Evolutionary conservation across 2,797 vertebrate species (phyloP).

Genomic region (Oreortyx pictus): DNA sequence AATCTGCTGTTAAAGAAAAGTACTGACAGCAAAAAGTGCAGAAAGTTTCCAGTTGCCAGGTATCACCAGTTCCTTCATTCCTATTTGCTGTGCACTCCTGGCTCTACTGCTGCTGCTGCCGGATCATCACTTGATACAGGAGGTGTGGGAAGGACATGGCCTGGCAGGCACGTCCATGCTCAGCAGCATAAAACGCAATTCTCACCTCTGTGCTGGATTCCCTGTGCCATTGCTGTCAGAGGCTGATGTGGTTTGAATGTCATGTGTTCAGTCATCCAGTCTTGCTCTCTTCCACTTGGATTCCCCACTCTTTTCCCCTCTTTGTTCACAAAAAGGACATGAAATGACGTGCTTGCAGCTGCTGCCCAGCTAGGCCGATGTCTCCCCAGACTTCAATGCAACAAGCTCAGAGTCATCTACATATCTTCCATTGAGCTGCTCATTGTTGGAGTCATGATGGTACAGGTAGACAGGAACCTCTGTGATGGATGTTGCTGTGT

Average conservation of each 20-base stretch:
- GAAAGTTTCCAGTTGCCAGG: conserved; percentile 32
- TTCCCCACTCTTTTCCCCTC: not conserved
- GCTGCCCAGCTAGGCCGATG: conserved; percentile 81
- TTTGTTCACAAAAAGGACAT: conserved; percentile 58
- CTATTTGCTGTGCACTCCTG: conserved; percentile 58
- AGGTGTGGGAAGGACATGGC: conserved; percentile 61
- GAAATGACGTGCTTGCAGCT: conserved; percentile 9
- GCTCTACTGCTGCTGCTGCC: not conserved
- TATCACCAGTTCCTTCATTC: conserved; percentile 73
- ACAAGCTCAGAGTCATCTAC: conserved; percentile 86
- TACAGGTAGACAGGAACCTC: conserved; percentile 91
- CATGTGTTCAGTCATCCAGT: not conserved
- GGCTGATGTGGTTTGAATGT: not conserved
- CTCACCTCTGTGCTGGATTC: conserved; percentile 13
- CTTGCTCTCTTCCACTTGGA: conserved; percentile 3
- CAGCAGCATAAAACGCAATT: conserved; percentile 41
- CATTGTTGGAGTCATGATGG: conserved; percentile 85
- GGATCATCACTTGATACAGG: conserved; percentile 45
- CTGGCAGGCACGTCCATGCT: conserved; percentile 47
- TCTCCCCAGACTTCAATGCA: conserved; percentile 86
- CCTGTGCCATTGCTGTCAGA: not conserved
- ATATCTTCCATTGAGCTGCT: conserved; percentile 85
- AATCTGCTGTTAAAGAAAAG: conserved; percentile 51
- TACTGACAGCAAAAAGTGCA: conserved; percentile 18
- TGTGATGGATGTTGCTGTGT: conserved; percentile 90